Evolutionary conservation across 2,113 vertebrate genomes (phyloP).

Genomic region (Aptenodytes forsteri): DNA sequence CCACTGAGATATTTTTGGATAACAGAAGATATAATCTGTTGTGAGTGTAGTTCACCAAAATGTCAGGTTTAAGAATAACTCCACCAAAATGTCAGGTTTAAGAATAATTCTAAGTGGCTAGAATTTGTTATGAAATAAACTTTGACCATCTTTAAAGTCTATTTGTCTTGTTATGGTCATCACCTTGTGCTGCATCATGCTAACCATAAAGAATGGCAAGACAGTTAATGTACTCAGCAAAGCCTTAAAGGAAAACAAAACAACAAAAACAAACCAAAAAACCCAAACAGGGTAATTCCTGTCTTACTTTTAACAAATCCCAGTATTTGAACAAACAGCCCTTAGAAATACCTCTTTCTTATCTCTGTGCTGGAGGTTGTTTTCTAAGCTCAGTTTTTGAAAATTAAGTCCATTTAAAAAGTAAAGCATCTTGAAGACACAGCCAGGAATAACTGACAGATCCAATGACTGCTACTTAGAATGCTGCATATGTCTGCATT

Average conservation of each 20-base stretch:
- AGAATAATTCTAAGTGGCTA: neutral
- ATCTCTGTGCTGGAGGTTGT: neutral
- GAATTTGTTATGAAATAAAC: neutral
- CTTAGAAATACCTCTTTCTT: neutral
- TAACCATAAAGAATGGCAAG: neutral
- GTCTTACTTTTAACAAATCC: neutral
- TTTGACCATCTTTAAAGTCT: neutral
- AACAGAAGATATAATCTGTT: conserved; percentile 1
- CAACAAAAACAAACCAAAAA: neutral
- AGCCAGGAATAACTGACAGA: neutral
- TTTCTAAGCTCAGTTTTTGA: neutral
- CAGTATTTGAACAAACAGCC: neutral
- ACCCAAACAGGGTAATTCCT: neutral
- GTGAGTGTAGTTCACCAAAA: conserved; percentile 8
- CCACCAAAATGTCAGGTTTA: neutral
- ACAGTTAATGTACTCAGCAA: neutral
- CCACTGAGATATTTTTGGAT: neutral
- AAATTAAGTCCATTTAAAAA: neutral
- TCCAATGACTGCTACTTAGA: neutral
- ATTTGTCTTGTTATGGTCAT: neutral
- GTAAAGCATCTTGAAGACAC: neutral
- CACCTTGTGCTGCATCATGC: neutral
- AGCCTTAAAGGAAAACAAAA: neutral
- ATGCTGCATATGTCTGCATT: neutral
- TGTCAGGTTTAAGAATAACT: conserved; percentile 44